Conservation (phyloP, 2,888 invertebrate species). For the Drosophila rubida region DNA sequence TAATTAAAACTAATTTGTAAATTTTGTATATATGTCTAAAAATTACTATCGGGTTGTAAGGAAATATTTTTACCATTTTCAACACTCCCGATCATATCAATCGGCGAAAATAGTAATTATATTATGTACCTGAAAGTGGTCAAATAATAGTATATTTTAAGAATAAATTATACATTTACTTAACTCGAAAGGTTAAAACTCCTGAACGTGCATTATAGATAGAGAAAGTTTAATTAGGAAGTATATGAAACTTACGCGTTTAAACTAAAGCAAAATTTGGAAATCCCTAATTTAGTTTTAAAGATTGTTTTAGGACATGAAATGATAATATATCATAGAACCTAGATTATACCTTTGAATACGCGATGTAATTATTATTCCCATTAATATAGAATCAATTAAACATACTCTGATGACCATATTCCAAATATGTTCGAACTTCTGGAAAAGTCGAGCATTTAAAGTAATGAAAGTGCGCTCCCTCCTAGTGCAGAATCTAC, state of each 20-base stretch:
- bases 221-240: background rate
- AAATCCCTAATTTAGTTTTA: background rate
- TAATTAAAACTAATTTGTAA: background rate
- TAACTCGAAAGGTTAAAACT: constrained; percentile 2
- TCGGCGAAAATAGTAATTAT: background rate
- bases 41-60: too few relatives aligned
- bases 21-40: background rate
- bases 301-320: background rate
- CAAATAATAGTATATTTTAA: constrained; percentile 8
- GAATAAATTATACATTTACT: background rate
- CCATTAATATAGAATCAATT: background rate
- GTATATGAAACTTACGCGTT: constrained; percentile 4
- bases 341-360: background rate
- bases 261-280: background rate
- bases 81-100: background rate
- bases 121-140: background rate
- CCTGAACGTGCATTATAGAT: constrained; percentile 9
- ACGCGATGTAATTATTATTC: background rate
- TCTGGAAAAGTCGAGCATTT: background rate
- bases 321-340: background rate
- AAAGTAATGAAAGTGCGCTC: background rate
- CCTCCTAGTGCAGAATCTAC: constrained; percentile 56
- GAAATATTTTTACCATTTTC: background rate
- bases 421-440: background rate
- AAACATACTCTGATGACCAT: background rate